Evolutionary conservation across 2,113 vertebrate species (phyloP), one percentile per base, ranked within the genome.

Genomic region (Heterocephalus glaber): DNA sequence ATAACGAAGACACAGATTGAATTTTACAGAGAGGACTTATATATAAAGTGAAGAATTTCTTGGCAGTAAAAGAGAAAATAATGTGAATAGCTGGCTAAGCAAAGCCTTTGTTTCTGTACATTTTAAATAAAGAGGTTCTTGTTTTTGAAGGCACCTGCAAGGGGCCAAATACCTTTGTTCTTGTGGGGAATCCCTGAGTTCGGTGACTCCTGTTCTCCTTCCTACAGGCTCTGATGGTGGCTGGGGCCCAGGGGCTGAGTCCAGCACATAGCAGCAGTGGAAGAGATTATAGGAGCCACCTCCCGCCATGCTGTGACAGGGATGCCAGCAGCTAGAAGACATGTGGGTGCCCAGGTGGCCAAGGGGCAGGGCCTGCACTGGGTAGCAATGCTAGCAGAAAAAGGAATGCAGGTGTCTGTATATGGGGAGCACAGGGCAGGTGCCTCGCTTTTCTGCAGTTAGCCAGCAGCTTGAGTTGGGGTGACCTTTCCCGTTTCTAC

Each of bases 321-420:
- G 54, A 7, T 41, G 26, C 13, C 5, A 22, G 28, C 6, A 16
- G 30, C 33, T 9, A n/a, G 52, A 35, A 2, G 52, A 24, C 1
- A 24, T 9, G 2, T n/a, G 0, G 3, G 17, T 38, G 6, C 4
- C 49, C 8, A 3, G 6, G 33, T n/a, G 70, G 20, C 5, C 3
- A 0, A 1, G 26, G 22, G 26, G 26, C 72, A 76, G 41, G 52
- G 35, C 19, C 3, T 56, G 17, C 12, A 11, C 19, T 5, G 33
- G 3, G 8, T n/a, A 12, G 4, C 16, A 80, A 19, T 13, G 52
- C 77, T n/a, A 56, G 28, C 33, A 80, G 52, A 33, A 26, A 61
- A 41, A 28, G 66, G 24, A 1, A 35, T 6, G 5, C 17, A 20
- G 7, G 24, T 74, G 44, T 7, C 16, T 0, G 1, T 5, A 7